A percentile compares a stretch with the other conserved stretches of the same genome.
These are phyloP conservation scores for Podarcis lilfordi DNA, from an alignment of 2,797 vertebrate species.

Conservation along the genomic window DNA sequence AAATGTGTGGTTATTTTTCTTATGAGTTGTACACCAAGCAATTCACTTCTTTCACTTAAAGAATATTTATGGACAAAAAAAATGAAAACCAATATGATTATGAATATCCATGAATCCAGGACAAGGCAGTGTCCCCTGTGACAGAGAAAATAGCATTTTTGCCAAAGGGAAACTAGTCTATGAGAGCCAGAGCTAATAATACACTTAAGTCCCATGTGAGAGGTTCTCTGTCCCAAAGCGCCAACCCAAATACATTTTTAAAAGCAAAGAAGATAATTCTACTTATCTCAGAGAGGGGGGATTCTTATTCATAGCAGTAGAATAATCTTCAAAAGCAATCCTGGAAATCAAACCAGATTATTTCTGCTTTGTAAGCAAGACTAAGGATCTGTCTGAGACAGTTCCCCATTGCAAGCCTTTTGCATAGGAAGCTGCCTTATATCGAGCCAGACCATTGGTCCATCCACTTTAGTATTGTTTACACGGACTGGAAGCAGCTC, in stretches of 20 bases:
- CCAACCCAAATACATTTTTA: not conserved
- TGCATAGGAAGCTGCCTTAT: too few species aligned
- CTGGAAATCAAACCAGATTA: not conserved
- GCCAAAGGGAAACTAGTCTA: not conserved
- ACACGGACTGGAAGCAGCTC: too few species aligned
- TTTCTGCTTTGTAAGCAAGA: not conserved
- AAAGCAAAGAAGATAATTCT: not conserved
- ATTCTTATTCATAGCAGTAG: not conserved
- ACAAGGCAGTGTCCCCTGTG: not conserved
- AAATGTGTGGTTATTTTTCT: constrained; percentile 4
- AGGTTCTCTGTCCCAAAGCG: not conserved
- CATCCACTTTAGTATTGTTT: too few species aligned
- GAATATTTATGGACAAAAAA: constrained; percentile 22
- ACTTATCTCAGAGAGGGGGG: not conserved
- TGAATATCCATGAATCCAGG: constrained; percentile 9
- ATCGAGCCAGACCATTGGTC: too few species aligned
- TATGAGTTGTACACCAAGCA: not conserved
- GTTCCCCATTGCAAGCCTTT: not conserved
- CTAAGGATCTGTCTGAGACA: not conserved
- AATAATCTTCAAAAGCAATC: constrained; percentile 2
- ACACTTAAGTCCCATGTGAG: not conserved
- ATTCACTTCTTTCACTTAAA: constrained; percentile 6
- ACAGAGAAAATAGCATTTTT: not conserved
- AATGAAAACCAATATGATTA: not conserved
- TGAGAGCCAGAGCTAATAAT: not conserved